Percentiles rank a stretch among this genome's conserved stretches.
Evolutionary conservation across 2,113 vertebrate species (phyloP).

Genomic region (Epinephelus cyanopodus): DNA sequence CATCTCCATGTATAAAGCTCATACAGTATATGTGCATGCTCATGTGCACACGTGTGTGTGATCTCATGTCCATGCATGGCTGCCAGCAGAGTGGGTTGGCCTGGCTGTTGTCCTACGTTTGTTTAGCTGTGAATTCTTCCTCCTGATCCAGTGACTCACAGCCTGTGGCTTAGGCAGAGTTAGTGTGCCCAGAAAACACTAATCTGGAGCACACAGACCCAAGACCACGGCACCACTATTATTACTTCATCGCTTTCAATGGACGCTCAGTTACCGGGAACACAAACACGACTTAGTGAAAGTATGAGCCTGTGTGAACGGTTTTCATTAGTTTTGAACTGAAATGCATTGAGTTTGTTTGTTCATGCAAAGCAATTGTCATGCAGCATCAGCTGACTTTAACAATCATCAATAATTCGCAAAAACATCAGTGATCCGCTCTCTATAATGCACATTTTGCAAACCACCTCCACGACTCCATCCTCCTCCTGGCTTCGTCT

Average conservation of each 20-base stretch:
- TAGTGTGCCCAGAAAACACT: constrained; percentile 68
- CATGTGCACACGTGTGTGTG: constrained; percentile 33
- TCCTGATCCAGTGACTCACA: constrained; percentile 77
- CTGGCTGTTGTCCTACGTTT: constrained; percentile 75
- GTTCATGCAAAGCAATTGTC: not conserved
- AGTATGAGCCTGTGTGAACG: not conserved
- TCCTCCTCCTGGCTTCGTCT: not conserved
- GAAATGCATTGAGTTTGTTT: not conserved
- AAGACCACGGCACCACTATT: constrained; percentile 31
- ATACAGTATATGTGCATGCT: constrained; percentile 10
- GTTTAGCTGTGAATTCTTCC: constrained; percentile 81
- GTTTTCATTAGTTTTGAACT: not conserved
- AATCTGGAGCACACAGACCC: constrained; percentile 56
- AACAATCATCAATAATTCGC: too few relatives aligned
- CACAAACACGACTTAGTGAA: not conserved
- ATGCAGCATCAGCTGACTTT: not conserved
- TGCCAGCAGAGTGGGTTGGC: constrained; percentile 70
- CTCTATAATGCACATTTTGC: not conserved
- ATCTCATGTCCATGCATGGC: constrained; percentile 50
- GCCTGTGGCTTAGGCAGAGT: constrained; percentile 60
- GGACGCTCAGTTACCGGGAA: constrained; percentile 1
- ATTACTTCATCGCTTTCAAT: constrained; percentile 14
- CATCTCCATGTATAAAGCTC: constrained; percentile 27
- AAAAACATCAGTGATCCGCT: not conserved
- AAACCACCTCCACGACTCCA: not conserved